Evolutionary conservation across 2,113 vertebrate genomes (phyloP).

Genomic region (Labeo catla): DNA sequence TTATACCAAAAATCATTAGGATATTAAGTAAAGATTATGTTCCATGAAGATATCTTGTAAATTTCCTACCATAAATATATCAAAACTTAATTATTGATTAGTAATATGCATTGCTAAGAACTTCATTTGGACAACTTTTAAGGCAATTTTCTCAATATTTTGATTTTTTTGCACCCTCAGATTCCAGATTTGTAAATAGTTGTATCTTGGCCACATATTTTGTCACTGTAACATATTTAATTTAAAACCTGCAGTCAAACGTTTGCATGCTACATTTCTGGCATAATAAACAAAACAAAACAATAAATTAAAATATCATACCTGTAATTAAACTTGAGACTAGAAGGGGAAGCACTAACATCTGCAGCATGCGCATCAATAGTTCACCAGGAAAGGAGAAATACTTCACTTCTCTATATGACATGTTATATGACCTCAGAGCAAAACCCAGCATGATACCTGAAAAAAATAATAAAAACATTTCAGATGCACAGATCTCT

Average conservation of each 20-base stretch:
- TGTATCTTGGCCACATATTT: too few species aligned
- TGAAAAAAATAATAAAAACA: slow-evolving; percentile 57
- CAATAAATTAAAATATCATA: slow-evolving; percentile 58
- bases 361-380: slow-evolving; percentile 97
- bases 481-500: not conserved
- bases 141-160: too few species aligned
- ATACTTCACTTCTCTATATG: slow-evolving; percentile 92
- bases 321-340: slow-evolving; percentile 97
- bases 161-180: too few species aligned
- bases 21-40: too few species aligned
- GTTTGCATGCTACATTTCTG: not conserved
- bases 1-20: too few species aligned
- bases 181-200: too few species aligned
- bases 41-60: too few species aligned
- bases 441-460: slow-evolving; percentile 90
- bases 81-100: too few species aligned
- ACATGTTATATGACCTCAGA: slow-evolving; percentile 88
- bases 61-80: too few species aligned
- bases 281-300: not conserved
- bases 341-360: slow-evolving; percentile 93
- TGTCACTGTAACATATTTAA: not conserved
- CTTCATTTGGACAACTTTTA: too few species aligned
- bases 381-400: slow-evolving; percentile 96
- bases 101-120: too few species aligned
- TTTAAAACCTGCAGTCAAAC: not conserved